Base-by-base conservation (phyloP, 1,140 invertebrate genomes). In the Berghia stephanieae region DNA sequence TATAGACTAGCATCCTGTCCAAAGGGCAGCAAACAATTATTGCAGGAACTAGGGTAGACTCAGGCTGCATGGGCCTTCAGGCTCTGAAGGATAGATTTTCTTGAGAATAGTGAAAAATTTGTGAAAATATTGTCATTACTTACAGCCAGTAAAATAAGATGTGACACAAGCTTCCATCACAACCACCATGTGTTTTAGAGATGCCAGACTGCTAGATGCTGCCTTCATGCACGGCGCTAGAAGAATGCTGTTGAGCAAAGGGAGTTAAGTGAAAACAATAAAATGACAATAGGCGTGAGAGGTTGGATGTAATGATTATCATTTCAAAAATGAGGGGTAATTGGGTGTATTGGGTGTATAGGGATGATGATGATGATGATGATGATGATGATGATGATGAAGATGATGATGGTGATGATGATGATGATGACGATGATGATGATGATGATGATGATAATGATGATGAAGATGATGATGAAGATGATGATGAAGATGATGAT, bases 101-200 rank as follows among this genome's bases (percentile, higher is more conserved):
- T 21, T 8, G 55, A 2, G n/a, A 21, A 21, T 57, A 6, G 34
- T 6, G 34, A 3, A 6, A 0, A 57, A 16, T 27, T 72, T 13
- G 16, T 24, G 21, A 52, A n/a, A n/a, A n/a, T n/a, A n/a, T n/a
- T n/a, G n/a, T 68, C 1, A 46, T 34, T 18, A 77, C 79, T 76
- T 82, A 89, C 87, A 83, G 77, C 81, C 75, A 69, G 72, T 81
- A 78, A 89, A 89, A 70, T 85, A 84, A 10, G 83, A 81, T 18
- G 86, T 80, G n/a, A 89, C 85, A 68, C 86, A 85, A 24, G 83
- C 81, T 66, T 89, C 88, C 31, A 84, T 82, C 44, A 89, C 80
- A n/a, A 78, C 68, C 0, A 83, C 83, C 83, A 88, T 89, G 44
- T 86, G 81, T 38, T 68, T 60, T 0, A 88, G 81, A 13, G 87